These are phyloP conservation scores for Dasysyrphus albostriatus DNA, from an alignment of 2,888 invertebrate species.

Conservation along the genomic window DNA sequence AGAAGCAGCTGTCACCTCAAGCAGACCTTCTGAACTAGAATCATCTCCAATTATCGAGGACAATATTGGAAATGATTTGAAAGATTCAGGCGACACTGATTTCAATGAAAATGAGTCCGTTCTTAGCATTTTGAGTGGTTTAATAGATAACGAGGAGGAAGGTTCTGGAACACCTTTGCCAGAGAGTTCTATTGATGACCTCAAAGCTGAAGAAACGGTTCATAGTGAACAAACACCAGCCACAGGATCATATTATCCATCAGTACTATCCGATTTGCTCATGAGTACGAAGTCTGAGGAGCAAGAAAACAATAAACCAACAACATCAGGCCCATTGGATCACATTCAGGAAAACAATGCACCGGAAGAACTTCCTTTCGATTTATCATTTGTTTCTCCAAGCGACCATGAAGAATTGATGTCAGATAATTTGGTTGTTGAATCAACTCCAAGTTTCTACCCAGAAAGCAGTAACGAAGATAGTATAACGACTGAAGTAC, in stretches of 20 bases:
- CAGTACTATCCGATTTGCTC: constrained; percentile 61
- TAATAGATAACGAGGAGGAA: constrained; percentile 80
- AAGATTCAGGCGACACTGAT: constrained; percentile 54
- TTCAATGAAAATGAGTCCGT: constrained; percentile 81
- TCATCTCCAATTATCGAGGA: constrained; percentile 20
- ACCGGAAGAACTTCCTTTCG: constrained; percentile 81
- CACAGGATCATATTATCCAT: constrained; percentile 54
- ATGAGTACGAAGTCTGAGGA: constrained; percentile 45
- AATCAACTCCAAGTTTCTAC: constrained; percentile 79
- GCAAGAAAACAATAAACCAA: constrained; percentile 58
- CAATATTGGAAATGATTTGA: constrained; percentile 9
- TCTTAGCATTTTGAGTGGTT: constrained; percentile 80
- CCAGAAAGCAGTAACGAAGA: constrained; percentile 46
- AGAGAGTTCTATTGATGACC: constrained; percentile 72
- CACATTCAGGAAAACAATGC: constrained; percentile 62
- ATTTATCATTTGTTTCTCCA: constrained; percentile 77
- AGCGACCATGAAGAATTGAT: constrained; percentile 78
- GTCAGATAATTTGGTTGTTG: constrained; percentile 81
- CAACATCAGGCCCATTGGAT: constrained; percentile 49
- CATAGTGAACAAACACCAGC: constrained; percentile 59
- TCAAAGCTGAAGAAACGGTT: constrained; percentile 56
- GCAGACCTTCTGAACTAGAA: neutral
- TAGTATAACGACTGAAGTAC: constrained; percentile 79
- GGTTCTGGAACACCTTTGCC: constrained; percentile 78
- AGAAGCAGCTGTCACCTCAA: constrained; percentile 1